Conservation (phyloP, 2,888 invertebrate genomes). For the Chymomyza amoena region DNA sequence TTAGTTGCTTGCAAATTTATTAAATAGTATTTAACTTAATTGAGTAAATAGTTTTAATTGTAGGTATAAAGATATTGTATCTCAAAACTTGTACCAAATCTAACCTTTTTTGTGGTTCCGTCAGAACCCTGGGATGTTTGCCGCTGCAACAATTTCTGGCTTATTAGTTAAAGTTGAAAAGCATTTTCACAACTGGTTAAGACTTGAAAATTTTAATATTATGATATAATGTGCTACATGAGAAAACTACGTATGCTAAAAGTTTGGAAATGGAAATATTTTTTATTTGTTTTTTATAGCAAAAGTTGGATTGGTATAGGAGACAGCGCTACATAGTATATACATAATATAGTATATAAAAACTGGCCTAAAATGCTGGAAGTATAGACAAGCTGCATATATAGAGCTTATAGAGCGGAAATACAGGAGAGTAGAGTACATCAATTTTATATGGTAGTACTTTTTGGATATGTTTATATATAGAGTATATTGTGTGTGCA, state of each 20-base stretch:
- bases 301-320: background rate
- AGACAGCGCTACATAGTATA: background rate
- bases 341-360: background rate
- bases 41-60: background rate
- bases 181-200: background rate
- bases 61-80: background rate
- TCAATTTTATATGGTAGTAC: background rate
- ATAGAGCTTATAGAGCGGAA: background rate
- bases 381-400: background rate
- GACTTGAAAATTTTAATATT: constrained; percentile 9
- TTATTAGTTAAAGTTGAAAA: constrained; percentile 39
- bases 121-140: constrained; percentile 76
- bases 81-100: constrained; percentile 55
- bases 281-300: background rate
- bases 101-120: constrained; percentile 78
- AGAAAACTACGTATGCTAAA: background rate
- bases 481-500: background rate
- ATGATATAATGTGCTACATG: constrained; percentile 29
- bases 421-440: background rate
- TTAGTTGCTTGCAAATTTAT: background rate
- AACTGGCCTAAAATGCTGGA: background rate
- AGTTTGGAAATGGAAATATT: background rate
- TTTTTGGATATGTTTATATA: background rate
- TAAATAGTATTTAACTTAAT: background rate
- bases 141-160: constrained; percentile 77